A percentile compares a stretch with the other conserved stretches of the same genome.
Conservation (phyloP, 2,797 vertebrate genomes). For the Notoglanidium macrostoma region DNA sequence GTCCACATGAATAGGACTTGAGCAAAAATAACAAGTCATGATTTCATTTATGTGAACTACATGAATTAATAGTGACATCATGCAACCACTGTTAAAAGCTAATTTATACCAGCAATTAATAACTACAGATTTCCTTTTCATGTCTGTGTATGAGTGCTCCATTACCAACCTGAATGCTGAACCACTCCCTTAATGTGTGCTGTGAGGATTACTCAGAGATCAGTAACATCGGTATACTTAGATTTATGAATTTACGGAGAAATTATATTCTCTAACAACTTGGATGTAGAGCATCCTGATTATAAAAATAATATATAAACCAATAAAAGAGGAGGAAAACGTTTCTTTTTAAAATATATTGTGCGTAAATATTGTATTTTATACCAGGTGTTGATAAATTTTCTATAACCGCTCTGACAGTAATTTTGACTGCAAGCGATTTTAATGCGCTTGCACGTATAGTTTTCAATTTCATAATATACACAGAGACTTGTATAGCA, state of each 20-base stretch:
- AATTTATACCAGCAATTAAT: not conserved
- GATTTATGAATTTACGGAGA: not conserved
- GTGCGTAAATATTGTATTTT: not conserved
- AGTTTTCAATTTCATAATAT: no score
- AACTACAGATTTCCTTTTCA: not conserved
- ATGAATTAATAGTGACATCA: not conserved
- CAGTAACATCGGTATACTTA: not conserved
- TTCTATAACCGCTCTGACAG: not conserved
- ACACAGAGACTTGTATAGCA: not conserved
- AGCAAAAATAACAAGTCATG: not conserved
- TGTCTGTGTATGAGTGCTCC: not conserved
- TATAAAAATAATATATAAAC: not conserved
- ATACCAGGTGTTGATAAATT: not conserved
- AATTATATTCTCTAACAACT: not conserved
- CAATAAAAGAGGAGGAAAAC: not conserved
- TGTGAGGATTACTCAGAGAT: not conserved
- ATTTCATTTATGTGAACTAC: not conserved
- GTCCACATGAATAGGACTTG: not conserved
- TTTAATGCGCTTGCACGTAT: not conserved
- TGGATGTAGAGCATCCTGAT: not conserved
- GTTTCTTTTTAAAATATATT: not conserved
- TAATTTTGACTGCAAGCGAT: not conserved
- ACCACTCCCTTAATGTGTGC: not conserved
- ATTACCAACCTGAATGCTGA: not conserved
- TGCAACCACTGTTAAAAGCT: not conserved